Base-by-base conservation (phyloP, 2,797 vertebrate species). In the Sebastes variabilis region DNA sequence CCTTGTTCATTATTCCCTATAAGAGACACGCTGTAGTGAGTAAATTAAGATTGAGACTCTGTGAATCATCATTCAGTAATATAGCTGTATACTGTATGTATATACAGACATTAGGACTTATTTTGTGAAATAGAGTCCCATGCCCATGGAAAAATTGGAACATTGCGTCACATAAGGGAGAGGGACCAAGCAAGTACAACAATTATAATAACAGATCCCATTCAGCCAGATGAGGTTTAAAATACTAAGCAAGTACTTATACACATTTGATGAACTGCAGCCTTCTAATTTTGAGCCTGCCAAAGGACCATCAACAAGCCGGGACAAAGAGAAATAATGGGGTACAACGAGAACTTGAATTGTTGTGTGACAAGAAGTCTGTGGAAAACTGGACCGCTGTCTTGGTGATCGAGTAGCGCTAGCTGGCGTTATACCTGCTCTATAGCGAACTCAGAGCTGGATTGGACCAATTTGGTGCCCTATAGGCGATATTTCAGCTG, bases 301-400 rank as follows among this genome's bases (percentile, higher is more conserved):
- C 56, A 67, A 55, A 58, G 22, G 60, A 36, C 30, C 14, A 55
- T 66, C 38, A 66, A 52, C 36, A 36, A 9, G 52, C 60, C 6
- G 58, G n/a, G 60, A 69, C 38, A 61, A 29, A 22, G 29, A 52
- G 30, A 60, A 81, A 71, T 60, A 82, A 77, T 46, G 25, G 24
- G 61, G 38, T 16, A 42, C 9, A 70, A 60, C 8, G 24, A 71
- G 29, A 58, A 65, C 6, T 60, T 62, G 10, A 34, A 59, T 30
- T 69, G 59, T 46, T 42, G 54, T 66, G 38, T 64, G 34, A 71
- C 22, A 58, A 71, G 24, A 42, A 52, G n/a, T 30, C 38, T 61
- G 58, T 49, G 70, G 27, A 62, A 62, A 72, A 72, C 38, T 59
- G 27, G 56, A 30, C 32, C 16, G 1, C 55, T 6, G 2, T 59